Evolutionary conservation across 2,113 vertebrate species (phyloP).

Genomic region (Nipponia nippon): DNA sequence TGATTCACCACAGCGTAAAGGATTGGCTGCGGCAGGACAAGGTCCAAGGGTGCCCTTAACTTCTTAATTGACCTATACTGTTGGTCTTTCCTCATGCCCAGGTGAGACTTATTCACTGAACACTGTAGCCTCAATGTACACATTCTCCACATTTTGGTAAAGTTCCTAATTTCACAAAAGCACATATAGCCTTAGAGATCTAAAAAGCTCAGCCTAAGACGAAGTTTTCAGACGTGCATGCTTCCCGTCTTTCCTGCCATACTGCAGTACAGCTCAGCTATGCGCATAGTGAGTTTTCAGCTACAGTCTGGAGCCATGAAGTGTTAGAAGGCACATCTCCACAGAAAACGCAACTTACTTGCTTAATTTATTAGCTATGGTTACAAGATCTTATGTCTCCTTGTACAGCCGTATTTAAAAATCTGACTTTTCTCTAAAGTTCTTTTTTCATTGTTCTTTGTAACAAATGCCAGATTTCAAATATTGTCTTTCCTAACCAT

Average conservation of each 20-base stretch:
- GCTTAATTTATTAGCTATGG: neutral
- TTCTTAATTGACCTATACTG: neutral
- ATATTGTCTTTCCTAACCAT: neutral
- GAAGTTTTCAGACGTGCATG: rapidly evolving
- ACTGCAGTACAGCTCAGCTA: neutral
- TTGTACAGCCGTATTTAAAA: neutral
- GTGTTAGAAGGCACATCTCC: neutral
- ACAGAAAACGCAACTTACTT: neutral
- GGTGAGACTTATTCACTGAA: neutral
- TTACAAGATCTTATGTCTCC: neutral
- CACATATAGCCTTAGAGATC: neutral
- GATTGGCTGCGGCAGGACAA: neutral
- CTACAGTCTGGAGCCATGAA: neutral
- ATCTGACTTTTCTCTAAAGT: neutral
- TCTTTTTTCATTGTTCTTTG: neutral
- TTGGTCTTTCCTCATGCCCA: neutral
- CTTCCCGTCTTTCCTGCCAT: neutral
- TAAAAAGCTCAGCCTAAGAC: neutral
- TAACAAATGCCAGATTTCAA: neutral
- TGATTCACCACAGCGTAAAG: neutral
- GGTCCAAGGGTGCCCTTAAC: neutral
- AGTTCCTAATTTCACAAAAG: neutral
- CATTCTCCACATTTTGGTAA: neutral
- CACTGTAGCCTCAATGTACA: neutral
- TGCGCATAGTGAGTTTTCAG: neutral